Base-by-base conservation (phyloP, 2,888 invertebrate genomes). In the Coelopa pilipes region DNA sequence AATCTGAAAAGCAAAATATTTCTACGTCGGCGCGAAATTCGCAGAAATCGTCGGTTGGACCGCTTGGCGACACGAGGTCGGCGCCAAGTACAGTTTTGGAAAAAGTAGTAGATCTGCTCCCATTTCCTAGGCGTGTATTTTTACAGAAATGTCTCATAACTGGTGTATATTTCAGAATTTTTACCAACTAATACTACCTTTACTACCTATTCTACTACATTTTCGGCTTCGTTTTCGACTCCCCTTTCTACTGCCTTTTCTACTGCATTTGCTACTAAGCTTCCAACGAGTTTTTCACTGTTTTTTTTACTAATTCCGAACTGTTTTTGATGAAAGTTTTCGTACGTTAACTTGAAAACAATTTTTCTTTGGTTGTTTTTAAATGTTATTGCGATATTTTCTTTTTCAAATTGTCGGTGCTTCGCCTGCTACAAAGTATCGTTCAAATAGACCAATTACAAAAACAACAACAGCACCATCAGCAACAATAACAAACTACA, bases 401-500 rank as follows among this genome's bases (percentile, higher is more conserved):
- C 49, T 13, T 49, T 49, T 49, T 49, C 49, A 49, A 49, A 10
- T n/a, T n/a, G n/a, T 34, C 4, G 7, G 7, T 53, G 2, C 10
- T 53, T 53, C n/a, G 3, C n/a, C 53, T 53, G n/a, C 10, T 53
- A 53, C 53, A 53, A n/a, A 13, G 10, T 15, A 4, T 53, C n/a
- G n/a, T n/a, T 53, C 3, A 15, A 53, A 53, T 15, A 53, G 3
- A 53, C 15, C 10, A 53, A 53, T n/a, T n/a, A n/a, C 53, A 65
- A 19, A 19, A 65, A 34, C 62, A 3, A 24, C 15, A 17, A 19
- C 47, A 34, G 2, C 34, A 59, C 19, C 60, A 70, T 68, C 70
- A 72, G 34, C 65, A 76, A 76, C 63, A 74, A 49, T 70, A 59
- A 24, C 73, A 73, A 24, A 3, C 5, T 15, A 49, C 19, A 66